Base-by-base conservation (phyloP, 2,888 invertebrate species). In the Perizoma affinitatum region DNA sequence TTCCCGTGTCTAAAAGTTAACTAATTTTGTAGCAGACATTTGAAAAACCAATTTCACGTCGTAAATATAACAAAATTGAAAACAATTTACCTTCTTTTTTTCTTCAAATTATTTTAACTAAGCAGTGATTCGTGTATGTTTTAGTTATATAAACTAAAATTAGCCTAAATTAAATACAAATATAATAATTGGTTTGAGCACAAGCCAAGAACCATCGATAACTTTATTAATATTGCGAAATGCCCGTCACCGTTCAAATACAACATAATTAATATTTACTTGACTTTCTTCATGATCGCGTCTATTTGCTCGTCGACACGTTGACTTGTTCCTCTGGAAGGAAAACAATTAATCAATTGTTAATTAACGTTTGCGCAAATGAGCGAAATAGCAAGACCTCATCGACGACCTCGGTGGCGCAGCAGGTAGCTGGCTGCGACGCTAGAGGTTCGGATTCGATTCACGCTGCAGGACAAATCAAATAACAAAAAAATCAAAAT, bases 241-340 rank as follows among this genome's bases (percentile, higher is more conserved):
- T 58, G 49, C 56, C 34, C 44, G 52, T 41, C 67, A 43, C 35
- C n/a, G 11, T 22, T 22, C n/a, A n/a, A n/a, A 6, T 34, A 41
- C 6, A 51, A 50, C 36, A 34, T 5, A n/a, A 22, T 0, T 40
- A n/a, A 34, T 48, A 58, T 41, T 63, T 81, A 87, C 81, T 87
- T 87, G 60, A 90, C 65, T 80, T 94, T 95, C 79, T 94, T 93
- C 86, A 94, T 93, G 70, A 97, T 95, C 73, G 95, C 93, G 69
- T 96, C 96, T 71, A 98, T 96, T 71, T 97, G 93, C 73, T 95
- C 95, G 87, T 98, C 97, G 63, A 97, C 93, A 71, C 97, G 94
- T 71, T 94, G 93, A 63, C 97, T 97, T 61, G 94, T 94, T 44
- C 97, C 97, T 61, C 91, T 92, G 88, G 34, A 67, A 69, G 35